phyloP scores from a whole-genome alignment of 1,140 invertebrate species.

The Oscheius sp. region DNA sequence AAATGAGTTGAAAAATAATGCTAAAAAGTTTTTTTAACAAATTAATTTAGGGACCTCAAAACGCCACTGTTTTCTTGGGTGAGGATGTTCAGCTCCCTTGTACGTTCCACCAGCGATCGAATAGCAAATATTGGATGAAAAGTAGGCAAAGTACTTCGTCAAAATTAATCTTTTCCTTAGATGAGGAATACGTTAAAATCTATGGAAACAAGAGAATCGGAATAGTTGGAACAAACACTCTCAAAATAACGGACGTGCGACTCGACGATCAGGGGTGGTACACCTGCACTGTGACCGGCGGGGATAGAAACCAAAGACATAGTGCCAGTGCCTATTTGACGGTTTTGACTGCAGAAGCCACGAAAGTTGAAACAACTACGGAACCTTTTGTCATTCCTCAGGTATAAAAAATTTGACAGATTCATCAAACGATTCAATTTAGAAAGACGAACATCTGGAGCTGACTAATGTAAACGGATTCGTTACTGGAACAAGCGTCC shows the following conservation, averaged over 20 bases:
- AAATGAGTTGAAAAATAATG: constrained; percentile 29
- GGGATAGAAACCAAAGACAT: constrained; percentile 16
- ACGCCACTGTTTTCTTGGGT: constrained; percentile 16
- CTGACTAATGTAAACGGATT: constrained; percentile 38
- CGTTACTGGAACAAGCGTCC: constrained; percentile 41
- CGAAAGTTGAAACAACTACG: constrained; percentile 2
- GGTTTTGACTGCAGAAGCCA: not conserved
- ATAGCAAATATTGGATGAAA: constrained; percentile 46
- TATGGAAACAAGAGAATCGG: constrained; percentile 18
- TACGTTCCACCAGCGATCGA: constrained; percentile 15
- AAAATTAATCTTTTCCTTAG: constrained; percentile 13
- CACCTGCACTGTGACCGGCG: constrained; percentile 43
- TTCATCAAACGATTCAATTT: not conserved
- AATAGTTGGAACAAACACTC: constrained; percentile 40
- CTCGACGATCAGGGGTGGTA: constrained; percentile 41
- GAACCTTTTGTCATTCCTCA: constrained; percentile 7
- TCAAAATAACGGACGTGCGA: constrained; percentile 33
- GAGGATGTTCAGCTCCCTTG: constrained; percentile 11
- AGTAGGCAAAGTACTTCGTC: constrained; percentile 16
- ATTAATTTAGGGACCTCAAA: not conserved
- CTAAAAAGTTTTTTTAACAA: not conserved
- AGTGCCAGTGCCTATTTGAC: constrained; percentile 31
- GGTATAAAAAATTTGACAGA: not conserved
- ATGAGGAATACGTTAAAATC: constrained; percentile 15
- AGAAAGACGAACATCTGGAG: constrained; percentile 32